phyloP scores from a whole-genome alignment of 2,113 vertebrate genomes.

The Apistogramma diplotaenia region DNA sequence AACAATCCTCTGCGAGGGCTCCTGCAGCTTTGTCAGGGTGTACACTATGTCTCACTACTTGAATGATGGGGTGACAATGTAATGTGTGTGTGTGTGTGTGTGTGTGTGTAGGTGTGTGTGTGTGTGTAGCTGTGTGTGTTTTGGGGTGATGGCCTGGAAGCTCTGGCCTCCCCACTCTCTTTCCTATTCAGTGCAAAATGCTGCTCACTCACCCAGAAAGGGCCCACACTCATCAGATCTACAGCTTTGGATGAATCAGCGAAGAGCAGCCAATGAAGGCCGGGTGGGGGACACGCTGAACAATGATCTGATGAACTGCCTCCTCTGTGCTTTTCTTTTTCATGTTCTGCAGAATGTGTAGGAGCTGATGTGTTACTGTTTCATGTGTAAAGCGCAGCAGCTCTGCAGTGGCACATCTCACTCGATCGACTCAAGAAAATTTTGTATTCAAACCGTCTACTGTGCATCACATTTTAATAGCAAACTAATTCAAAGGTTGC shows the following conservation, averaged over 20 bases:
- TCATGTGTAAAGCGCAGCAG: not conserved
- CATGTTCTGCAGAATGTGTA: not conserved
- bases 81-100: conserved; percentile 27
- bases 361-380: not conserved
- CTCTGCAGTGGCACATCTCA: not conserved
- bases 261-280: conserved; percentile 57
- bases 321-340: not conserved
- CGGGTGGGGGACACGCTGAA: not conserved
- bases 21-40: conserved; percentile 26
- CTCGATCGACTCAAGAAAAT: not conserved
- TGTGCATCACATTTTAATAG: no score
- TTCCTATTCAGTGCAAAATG: conserved; percentile 55
- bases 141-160: conserved; percentile 25
- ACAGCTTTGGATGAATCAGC: conserved; percentile 72
- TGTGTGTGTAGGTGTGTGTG: not conserved
- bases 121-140: conserved; percentile 10
- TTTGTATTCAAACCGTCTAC: not conserved
- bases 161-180: conserved; percentile 36
- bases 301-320: conserved; percentile 37
- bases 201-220: conserved; percentile 78
- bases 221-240: conserved; percentile 75
- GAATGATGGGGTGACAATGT: conserved; percentile 21
- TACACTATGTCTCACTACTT: conserved; percentile 28
- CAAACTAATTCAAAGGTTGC: no score
- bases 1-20: conserved; percentile 4